Conservation (phyloP, 2,888 invertebrate genomes). For the Isotomurus palustris region DNA sequence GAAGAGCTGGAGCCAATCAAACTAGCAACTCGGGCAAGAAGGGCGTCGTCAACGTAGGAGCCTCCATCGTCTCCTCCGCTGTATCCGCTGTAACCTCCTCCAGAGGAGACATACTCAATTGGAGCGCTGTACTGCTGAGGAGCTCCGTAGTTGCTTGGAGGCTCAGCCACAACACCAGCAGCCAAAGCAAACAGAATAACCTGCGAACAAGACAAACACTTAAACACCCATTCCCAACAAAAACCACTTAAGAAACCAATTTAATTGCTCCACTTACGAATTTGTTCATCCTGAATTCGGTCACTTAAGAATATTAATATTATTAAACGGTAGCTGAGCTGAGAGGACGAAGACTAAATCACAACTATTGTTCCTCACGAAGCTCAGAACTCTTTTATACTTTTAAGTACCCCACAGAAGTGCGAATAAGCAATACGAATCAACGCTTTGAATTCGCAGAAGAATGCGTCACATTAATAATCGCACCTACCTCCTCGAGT, state of each 20-base stretch:
- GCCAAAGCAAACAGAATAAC: constrained; percentile 32
- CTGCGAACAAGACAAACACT: constrained; percentile 19
- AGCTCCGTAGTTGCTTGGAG: constrained; percentile 28
- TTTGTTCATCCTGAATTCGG: not conserved
- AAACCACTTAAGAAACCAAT: too few species aligned
- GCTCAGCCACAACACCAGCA: constrained; percentile 21
- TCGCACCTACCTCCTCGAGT: too few species aligned
- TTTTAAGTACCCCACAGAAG: too few species aligned
- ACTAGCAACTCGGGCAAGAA: constrained; percentile 32
- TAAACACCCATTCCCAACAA: too few species aligned
- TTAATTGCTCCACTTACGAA: not conserved
- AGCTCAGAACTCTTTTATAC: too few species aligned
- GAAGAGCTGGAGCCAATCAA: constrained; percentile 8
- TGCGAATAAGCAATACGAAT: too few species aligned
- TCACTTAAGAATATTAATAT: too few species aligned
- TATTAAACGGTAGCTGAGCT: too few species aligned
- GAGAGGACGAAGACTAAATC: too few species aligned
- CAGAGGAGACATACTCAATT: not conserved
- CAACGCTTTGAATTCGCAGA: too few species aligned
- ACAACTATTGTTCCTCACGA: too few species aligned
- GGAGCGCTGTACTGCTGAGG: constrained; percentile 4
- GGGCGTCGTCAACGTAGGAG: constrained; percentile 9
- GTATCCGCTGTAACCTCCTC: not conserved
- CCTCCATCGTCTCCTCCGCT: not conserved
- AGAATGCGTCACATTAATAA: too few species aligned